A percentile compares a stretch with the other conserved stretches of the same genome.
These are phyloP conservation scores for Cybosia mesomella DNA, from an alignment of 2,888 invertebrate species.

Conservation along the genomic window DNA sequence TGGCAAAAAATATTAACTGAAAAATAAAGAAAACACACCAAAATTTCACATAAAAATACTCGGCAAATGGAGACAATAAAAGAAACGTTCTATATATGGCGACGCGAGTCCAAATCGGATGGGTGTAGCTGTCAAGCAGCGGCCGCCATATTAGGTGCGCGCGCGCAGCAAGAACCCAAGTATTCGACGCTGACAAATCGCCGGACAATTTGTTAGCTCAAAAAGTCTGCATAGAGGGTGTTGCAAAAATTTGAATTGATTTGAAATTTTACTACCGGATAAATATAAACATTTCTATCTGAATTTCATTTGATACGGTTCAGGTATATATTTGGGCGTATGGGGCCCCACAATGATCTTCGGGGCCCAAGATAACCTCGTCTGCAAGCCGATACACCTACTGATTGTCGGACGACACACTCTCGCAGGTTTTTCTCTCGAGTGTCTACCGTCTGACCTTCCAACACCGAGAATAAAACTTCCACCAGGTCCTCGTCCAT, in stretches of 20 bases:
- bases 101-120: conserved; percentile 61
- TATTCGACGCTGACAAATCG: conserved; percentile 82
- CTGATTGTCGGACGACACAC: too few relatives aligned
- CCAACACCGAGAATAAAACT: too few relatives aligned
- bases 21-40: conserved; percentile 51
- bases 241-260: conserved; percentile 32
- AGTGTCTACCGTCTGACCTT: too few relatives aligned
- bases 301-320: too few relatives aligned
- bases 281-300: not conserved
- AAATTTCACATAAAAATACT: conserved; percentile 60
- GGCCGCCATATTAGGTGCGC: conserved; percentile 76
- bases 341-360: too few relatives aligned
- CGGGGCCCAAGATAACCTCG: too few relatives aligned
- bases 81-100: conserved; percentile 68
- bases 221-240: conserved; percentile 58
- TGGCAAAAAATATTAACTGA: conserved; percentile 29
- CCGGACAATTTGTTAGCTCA: conserved; percentile 79
- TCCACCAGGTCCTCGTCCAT: too few relatives aligned
- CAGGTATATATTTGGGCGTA: too few relatives aligned
- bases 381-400: too few relatives aligned
- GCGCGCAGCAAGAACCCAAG: conserved; percentile 72
- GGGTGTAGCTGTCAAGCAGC: conserved; percentile 67
- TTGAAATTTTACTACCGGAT: not conserved
- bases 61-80: conserved; percentile 72
- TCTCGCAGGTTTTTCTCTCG: too few relatives aligned